Evolutionary conservation across 2,113 vertebrate genomes (phyloP).

Genomic region (Lonchura striata): DNA sequence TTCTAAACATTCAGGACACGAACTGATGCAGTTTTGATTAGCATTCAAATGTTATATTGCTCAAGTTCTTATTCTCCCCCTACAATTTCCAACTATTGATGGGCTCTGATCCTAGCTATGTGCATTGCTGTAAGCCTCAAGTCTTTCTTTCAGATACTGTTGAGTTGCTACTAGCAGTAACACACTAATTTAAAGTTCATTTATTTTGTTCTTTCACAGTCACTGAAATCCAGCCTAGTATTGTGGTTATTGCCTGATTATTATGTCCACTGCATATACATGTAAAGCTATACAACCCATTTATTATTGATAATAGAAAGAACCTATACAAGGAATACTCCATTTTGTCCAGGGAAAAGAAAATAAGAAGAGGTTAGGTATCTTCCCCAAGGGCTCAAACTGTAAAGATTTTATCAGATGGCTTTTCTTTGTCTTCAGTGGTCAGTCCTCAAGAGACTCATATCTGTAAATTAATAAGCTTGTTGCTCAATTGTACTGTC

Average conservation of each 20-base stretch:
- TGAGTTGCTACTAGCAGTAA: background rate
- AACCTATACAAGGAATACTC: rapidly evolving
- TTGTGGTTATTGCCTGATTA: background rate
- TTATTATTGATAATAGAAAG: background rate
- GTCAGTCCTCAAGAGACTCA: background rate
- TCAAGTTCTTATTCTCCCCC: background rate
- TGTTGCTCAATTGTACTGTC: background rate
- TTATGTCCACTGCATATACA: background rate
- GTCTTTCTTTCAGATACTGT: background rate
- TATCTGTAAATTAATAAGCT: background rate
- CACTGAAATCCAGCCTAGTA: background rate
- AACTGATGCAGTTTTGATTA: background rate
- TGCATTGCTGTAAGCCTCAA: background rate
- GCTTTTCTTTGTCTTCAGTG: background rate
- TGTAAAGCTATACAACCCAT: background rate
- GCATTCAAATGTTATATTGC: background rate
- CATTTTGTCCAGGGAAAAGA: background rate
- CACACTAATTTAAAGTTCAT: background rate
- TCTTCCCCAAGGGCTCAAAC: background rate
- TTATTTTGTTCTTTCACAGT: background rate
- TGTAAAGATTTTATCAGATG: background rate
- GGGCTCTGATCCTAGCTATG: background rate
- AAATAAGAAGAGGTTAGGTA: background rate
- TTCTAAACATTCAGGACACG: background rate
- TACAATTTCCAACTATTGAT: background rate